These are phyloP conservation scores for Anthophora plumipes DNA, from an alignment of 2,888 invertebrate genomes.

Conservation along the genomic window DNA sequence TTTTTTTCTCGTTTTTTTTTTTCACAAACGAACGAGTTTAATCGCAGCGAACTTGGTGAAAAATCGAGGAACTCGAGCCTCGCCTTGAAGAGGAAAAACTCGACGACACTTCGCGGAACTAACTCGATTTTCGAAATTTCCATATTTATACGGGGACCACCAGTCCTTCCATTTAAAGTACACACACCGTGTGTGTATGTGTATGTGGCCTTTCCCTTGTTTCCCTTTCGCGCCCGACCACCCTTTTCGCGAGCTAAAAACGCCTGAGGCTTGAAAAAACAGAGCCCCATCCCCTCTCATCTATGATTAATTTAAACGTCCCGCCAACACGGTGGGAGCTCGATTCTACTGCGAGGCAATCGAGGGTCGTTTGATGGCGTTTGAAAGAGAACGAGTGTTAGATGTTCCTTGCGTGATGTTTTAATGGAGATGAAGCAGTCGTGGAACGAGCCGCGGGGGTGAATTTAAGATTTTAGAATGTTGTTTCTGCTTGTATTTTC, in stretches of 20 bases:
- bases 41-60: constrained; percentile 14
- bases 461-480: not conserved
- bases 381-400: not conserved
- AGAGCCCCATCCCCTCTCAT: constrained; percentile 36
- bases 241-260: constrained; percentile 31
- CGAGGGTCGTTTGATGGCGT: not conserved
- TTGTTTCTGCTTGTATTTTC: no score
- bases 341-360: not conserved
- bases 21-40: constrained; percentile 16
- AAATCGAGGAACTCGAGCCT: constrained; percentile 64
- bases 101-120: constrained; percentile 66
- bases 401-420: not conserved
- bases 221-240: constrained; percentile 22
- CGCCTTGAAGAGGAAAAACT: constrained; percentile 64
- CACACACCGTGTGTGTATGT: not conserved
- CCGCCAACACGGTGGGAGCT: constrained; percentile 11
- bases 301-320: constrained; percentile 65
- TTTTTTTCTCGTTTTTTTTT: no score
- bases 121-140: constrained; percentile 79
- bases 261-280: constrained; percentile 43
- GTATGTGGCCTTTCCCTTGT: constrained; percentile 2
- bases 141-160: constrained; percentile 76
- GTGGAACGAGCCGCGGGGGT: not conserved
- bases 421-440: not conserved
- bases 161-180: constrained; percentile 58